phyloP scores from a whole-genome alignment of 1,140 invertebrate genomes.

The Drosophila punjabiensis region DNA sequence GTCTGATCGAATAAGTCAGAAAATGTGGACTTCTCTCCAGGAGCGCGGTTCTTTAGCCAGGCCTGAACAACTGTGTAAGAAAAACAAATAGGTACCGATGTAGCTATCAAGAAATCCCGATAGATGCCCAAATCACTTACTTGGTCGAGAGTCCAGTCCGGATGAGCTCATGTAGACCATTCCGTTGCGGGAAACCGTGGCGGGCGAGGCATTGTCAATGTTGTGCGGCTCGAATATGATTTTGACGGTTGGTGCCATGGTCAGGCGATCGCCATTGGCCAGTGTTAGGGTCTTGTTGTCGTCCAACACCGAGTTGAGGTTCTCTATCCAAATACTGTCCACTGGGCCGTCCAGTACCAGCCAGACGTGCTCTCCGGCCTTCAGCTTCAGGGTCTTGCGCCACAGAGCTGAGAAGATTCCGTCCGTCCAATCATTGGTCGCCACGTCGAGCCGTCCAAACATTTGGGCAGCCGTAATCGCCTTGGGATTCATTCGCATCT shows the following conservation, averaged over 20 bases:
- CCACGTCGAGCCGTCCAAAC: constrained; percentile 98
- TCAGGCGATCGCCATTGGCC: constrained; percentile 96
- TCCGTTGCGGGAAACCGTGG: constrained; percentile 97
- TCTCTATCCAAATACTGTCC: constrained; percentile 99
- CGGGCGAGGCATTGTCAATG: constrained; percentile 98
- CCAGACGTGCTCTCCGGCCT: constrained; percentile 95
- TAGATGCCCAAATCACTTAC: constrained; percentile 63
- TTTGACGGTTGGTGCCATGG: constrained; percentile 96
- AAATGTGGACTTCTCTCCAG: constrained; percentile 91
- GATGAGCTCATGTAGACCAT: constrained; percentile 99
- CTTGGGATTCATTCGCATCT: constrained; percentile 99
- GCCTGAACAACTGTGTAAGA: constrained; percentile 87
- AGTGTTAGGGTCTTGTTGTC: constrained; percentile 97
- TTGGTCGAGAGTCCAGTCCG: constrained; percentile 95
- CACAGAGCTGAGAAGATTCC: constrained; percentile 98
- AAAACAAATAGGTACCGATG: background rate
- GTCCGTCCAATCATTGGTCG: constrained; percentile 99
- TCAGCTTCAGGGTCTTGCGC: constrained; percentile 96
- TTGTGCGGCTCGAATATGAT: constrained; percentile 99
- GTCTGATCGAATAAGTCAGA: constrained; percentile 92
- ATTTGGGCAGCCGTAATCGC: constrained; percentile 98
- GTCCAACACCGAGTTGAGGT: constrained; percentile 97
- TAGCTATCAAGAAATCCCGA: background rate
- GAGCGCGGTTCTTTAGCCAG: constrained; percentile 93
- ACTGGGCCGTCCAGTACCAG: constrained; percentile 97